Base-by-base conservation (phyloP, 2,113 vertebrate genomes). In the Variabilichromis moorii region DNA sequence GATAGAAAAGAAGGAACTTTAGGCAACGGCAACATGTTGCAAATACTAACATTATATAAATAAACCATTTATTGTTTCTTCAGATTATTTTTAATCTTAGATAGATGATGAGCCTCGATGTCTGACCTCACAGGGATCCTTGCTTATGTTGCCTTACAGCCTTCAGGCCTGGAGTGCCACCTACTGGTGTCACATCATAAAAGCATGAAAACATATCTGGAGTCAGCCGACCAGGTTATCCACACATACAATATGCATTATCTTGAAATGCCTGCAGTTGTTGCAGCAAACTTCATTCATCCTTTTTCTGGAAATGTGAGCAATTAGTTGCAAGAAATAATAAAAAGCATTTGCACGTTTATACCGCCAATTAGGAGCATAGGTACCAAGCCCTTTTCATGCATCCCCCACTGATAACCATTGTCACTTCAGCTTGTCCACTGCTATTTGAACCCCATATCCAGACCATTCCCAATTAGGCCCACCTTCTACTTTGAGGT, bases 401-500 rank as follows among this genome's bases (percentile, higher is more conserved):
- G 53, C 84, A 82, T 86, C 86, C 91, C 78, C 76, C 83, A 33
- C 40, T 84, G 51, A 85, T 95, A 82, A 90, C 84, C 61, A 91
- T 95, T 96, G 94, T 95, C 50, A 33, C 81, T 81, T 84, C 89
- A 84, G 71, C 83, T 81, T 19, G 80, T 90, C 80, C 53, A 21
- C 91, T 92, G 92, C 93, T 95, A 93, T 95, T 93, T 94, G 92
- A 95, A 96, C 92, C 91, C 86, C 45, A 35, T 82, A 91, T 93
- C 88, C 83, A 91, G 83, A 94, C 85, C 83, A 91, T 91, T 91
- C 89, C 95, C 95, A 96, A 96, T 97, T 96, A 96, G 93, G 95
- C 91, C 92, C 95, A 95, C 93, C 93, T 95, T 94, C 94, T 86
- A 94, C 92, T 93, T 91, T 90, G 84, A 91, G 92, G 87, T 95